Evolutionary conservation across 2,113 vertebrate genomes (phyloP), one percentile per base, ranked within the genome.

Genomic region (Zeus faber): DNA sequence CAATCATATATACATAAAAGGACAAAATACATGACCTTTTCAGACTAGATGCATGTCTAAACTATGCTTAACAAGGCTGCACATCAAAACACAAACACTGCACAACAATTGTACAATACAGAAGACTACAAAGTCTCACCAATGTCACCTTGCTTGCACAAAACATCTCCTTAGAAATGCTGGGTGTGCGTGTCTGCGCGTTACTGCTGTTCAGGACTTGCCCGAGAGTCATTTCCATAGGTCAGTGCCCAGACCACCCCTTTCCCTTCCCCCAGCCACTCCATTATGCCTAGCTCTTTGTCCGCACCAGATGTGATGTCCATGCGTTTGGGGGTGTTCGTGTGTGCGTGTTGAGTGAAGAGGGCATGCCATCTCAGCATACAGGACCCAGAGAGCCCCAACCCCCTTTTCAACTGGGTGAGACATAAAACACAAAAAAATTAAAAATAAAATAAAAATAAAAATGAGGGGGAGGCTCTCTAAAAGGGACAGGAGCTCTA

Each of bases 201-300:
- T 21, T 24, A 45, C 35, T 46, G 18, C n/a, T 51, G 55, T 55
- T 70, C 43, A 64, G 41, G 44, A 58, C 49, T 59, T 67, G 62
- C 67, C 33, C 56, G 54, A 73, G 39, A 72, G 74, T 84, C 58
- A 83, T 86, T 82, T 85, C 79, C 87, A 90, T 80, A 88, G 84
- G 86, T 85, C 82, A 80, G n/a, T 49, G 51, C 67, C 72, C 14
- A 10, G 16, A 54, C 29, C 3, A 35, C 27, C 50, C 10, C 3
- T 20, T 17, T 21, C 4, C 51, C 54, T 23, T 3, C 17, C 54
- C 49, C 51, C 65, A 39, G 37, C 26, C 16, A 11, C n/a, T 51
- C 45, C 72, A 70, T 80, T 67, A 78, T 62, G 72, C 53, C 44
- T 46, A 0, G 49, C 25, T 63, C 70, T 83, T 85, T 89, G 82